Conservation (phyloP, 2,113 vertebrate genomes). For the Lichenostomus cassidix region DNA sequence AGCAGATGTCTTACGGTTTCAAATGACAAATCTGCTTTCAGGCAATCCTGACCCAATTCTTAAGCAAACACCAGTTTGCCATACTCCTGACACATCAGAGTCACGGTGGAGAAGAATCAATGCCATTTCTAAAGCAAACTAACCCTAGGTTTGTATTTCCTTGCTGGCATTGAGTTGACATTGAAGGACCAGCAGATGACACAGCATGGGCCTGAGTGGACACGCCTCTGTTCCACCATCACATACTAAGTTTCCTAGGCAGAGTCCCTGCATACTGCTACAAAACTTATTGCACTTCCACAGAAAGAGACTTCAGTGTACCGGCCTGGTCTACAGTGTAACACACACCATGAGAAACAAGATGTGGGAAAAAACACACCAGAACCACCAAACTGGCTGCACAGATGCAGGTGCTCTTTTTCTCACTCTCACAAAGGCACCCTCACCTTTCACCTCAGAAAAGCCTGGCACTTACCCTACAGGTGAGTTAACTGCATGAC, state of each 20-base stretch:
- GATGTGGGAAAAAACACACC: not conserved
- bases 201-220: not conserved
- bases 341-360: not conserved
- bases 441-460: not conserved
- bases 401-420: not conserved
- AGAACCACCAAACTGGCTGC: not conserved
- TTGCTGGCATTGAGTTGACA: not conserved
- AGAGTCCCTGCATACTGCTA: not conserved
- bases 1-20: not conserved
- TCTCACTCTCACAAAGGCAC: not conserved
- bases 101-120: not conserved
- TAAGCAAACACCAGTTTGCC: not conserved
- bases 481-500: not conserved
- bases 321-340: fast-evolving
- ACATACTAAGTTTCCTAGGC: not conserved
- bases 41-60: not conserved
- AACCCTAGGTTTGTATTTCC: not conserved
- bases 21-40: not conserved
- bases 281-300: not conserved
- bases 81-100: not conserved
- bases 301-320: not conserved
- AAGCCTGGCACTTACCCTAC: not conserved
- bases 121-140: not conserved
- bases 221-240: not conserved
- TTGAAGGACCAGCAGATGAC: not conserved